Conservation (phyloP, 2,113 vertebrate genomes). For the Odobenus rosmarus region DNA sequence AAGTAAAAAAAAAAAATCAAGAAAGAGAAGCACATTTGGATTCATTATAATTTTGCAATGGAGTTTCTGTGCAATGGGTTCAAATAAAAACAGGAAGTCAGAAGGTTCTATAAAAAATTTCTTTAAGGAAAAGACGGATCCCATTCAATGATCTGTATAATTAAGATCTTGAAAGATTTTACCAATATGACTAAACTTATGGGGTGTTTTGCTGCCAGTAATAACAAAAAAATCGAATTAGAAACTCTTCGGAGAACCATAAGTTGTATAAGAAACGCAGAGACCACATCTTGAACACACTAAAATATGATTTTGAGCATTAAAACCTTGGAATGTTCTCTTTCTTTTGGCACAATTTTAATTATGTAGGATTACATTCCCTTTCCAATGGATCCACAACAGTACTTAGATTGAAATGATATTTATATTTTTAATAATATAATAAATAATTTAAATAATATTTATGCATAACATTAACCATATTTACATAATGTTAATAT, state of each 20-base stretch:
- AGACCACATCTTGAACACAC: background rate
- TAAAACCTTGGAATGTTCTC: conserved; percentile 20
- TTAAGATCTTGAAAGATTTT: background rate
- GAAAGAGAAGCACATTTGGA: background rate
- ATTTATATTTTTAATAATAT: background rate
- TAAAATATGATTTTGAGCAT: conserved; percentile 19
- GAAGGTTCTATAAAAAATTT: background rate
- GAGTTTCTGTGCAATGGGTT: background rate
- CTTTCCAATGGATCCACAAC: background rate
- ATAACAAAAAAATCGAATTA: conserved; percentile 15
- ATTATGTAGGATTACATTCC: background rate
- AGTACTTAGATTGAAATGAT: background rate
- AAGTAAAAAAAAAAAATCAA: background rate
- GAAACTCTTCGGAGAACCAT: conserved; percentile 4
- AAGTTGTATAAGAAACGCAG: background rate
- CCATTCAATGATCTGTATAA: background rate
- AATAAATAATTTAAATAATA: background rate
- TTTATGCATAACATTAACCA: conserved; percentile 6
- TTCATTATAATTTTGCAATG: background rate
- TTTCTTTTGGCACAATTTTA: background rate
- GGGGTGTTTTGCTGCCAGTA: background rate
- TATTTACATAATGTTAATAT: background rate
- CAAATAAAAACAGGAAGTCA: conserved; percentile 12
- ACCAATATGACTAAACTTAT: background rate
- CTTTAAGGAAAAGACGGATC: background rate